Conservation (phyloP, 2,113 vertebrate species). For the Alaudala cheleensis region DNA sequence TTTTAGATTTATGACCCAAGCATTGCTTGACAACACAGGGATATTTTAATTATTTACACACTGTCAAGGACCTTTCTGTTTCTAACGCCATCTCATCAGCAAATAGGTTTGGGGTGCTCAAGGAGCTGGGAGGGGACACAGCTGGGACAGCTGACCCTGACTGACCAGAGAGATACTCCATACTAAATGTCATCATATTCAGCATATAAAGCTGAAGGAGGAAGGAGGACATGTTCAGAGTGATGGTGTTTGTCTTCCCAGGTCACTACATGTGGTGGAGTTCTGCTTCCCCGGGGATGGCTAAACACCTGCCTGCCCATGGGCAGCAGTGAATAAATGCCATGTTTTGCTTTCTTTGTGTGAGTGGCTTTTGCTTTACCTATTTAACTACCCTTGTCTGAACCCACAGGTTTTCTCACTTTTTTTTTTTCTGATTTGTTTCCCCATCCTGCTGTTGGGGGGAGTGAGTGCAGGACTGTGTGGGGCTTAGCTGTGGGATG, state of each 20-base stretch:
- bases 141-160: background rate
- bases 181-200: background rate
- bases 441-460: background rate
- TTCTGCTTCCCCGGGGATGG: background rate
- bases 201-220: background rate
- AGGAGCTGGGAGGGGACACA: background rate
- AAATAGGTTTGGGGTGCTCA: background rate
- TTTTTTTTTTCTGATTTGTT: background rate
- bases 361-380: background rate
- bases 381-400: background rate
- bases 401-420: background rate
- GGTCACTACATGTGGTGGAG: background rate
- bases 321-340: background rate
- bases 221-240: background rate
- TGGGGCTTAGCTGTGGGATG: background rate
- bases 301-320: background rate
- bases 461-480: background rate
- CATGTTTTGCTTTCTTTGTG: background rate
- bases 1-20: background rate
- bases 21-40: background rate
- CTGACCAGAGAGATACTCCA: background rate
- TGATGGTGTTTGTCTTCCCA: background rate
- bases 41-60: background rate
- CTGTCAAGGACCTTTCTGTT: background rate
- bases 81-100: accelerated